A percentile compares a stretch with the other conserved stretches of the same genome.
These are phyloP conservation scores for Aulostomus chinensis DNA, from an alignment of 2,797 vertebrate genomes.

Conservation along the genomic window DNA sequence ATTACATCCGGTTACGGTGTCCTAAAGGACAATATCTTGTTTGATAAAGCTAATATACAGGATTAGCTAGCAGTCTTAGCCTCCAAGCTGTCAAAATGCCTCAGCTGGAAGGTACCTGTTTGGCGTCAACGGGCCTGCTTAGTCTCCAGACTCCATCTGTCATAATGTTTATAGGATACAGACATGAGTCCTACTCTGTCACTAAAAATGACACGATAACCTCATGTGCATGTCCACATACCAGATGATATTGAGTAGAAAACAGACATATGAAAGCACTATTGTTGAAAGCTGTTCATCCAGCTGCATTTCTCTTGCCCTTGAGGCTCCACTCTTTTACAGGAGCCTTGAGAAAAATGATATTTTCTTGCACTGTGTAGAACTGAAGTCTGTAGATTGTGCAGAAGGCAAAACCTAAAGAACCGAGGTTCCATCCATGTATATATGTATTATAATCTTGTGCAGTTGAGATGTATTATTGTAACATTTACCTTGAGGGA, in stretches of 20 bases:
- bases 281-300: slow-evolving; percentile 44
- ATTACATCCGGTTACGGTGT: background rate
- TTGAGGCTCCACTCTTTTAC: slow-evolving; percentile 1
- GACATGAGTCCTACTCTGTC: slow-evolving; percentile 17
- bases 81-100: slow-evolving; percentile 46
- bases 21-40: background rate
- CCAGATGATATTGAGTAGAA: slow-evolving; percentile 22
- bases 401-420: background rate
- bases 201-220: background rate
- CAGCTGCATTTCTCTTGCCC: slow-evolving; percentile 15
- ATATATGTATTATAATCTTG: too few relatives aligned
- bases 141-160: slow-evolving; percentile 58
- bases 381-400: too few relatives aligned
- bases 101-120: slow-evolving; percentile 56
- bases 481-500: too few relatives aligned
- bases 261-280: slow-evolving; percentile 23
- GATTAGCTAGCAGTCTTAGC: slow-evolving; percentile 7
- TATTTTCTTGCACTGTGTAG: slow-evolving; percentile 10
- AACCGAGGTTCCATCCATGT: background rate
- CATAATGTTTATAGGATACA: slow-evolving; percentile 34
- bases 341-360: slow-evolving; percentile 27
- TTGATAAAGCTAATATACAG: slow-evolving; percentile 5
- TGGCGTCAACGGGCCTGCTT: slow-evolving; percentile 62
- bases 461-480: too few relatives aligned
- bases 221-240: slow-evolving; percentile 9